Conservation (phyloP, 2,888 invertebrate species). For the Conops quadrifasciatus region DNA sequence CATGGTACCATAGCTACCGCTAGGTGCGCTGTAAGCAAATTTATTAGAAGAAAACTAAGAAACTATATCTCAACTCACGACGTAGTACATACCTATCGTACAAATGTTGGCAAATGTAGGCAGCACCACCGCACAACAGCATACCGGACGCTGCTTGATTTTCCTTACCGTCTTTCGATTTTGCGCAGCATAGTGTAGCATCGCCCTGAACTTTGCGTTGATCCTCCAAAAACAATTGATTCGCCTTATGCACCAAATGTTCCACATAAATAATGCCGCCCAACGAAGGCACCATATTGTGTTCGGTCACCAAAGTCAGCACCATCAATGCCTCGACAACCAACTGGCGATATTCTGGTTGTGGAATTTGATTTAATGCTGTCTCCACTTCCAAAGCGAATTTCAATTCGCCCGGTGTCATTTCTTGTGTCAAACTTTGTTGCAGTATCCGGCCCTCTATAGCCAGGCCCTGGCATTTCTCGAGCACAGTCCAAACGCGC, state of each 20-base stretch:
- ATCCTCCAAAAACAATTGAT: conserved; percentile 93
- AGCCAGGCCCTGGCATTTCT: conserved; percentile 92
- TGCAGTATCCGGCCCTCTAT: conserved; percentile 91
- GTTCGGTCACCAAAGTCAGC: conserved; percentile 87
- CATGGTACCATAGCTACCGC: conserved; percentile 97
- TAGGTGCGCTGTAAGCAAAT: conserved; percentile 82
- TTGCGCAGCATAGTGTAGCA: conserved; percentile 92
- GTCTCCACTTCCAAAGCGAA: conserved; percentile 98
- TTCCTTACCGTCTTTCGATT: conserved; percentile 72
- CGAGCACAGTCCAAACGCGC: conserved; percentile 90
- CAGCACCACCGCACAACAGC: conserved; percentile 88
- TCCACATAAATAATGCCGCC: conserved; percentile 89
- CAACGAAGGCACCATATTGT: conserved; percentile 79
- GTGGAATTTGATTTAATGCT: conserved; percentile 94
- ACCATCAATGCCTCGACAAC: conserved; percentile 98
- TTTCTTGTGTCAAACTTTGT: conserved; percentile 95
- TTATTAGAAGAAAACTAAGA: neutral
- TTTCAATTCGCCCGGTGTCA: conserved; percentile 98
- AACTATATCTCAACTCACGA: neutral
- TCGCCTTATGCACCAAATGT: conserved; percentile 91
- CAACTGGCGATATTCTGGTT: conserved; percentile 96
- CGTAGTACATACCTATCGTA: conserved; percentile 73
- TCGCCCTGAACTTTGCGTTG: conserved; percentile 92
- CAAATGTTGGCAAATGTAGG: conserved; percentile 94
- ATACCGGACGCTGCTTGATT: conserved; percentile 71